Conservation (phyloP, 2,888 invertebrate species). For the Chalcosyrphus nemorum region DNA sequence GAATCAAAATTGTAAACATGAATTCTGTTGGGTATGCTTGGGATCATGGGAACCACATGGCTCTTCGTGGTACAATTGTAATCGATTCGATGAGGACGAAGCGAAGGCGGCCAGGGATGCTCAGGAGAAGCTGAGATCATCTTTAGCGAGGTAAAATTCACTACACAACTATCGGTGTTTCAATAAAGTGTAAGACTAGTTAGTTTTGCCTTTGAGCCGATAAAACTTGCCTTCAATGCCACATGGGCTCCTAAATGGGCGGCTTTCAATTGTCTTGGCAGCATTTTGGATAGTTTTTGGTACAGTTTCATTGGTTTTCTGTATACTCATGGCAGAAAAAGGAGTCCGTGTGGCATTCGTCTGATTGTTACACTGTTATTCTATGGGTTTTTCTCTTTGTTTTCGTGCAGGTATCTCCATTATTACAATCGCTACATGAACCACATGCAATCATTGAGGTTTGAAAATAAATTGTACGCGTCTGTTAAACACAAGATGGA, state of each 20-base stretch:
- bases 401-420: slow-evolving; percentile 98
- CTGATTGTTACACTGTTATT: too few species aligned
- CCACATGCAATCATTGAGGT: slow-evolving; percentile 98
- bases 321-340: too few species aligned
- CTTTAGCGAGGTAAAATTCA: slow-evolving; percentile 97
- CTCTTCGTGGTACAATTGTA: slow-evolving; percentile 99
- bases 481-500: slow-evolving; percentile 99
- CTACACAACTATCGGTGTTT: too few species aligned
- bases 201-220: too few species aligned
- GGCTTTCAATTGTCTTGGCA: too few species aligned
- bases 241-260: too few species aligned
- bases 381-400: neutral
- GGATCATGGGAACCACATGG: slow-evolving; percentile 99
- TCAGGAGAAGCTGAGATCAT: slow-evolving; percentile 96
- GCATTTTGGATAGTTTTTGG: too few species aligned
- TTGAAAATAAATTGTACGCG: slow-evolving; percentile 98
- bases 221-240: too few species aligned
- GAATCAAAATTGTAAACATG: slow-evolving; percentile 98
- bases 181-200: too few species aligned
- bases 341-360: too few species aligned
- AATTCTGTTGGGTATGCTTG: slow-evolving; percentile 99
- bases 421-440: slow-evolving; percentile 99
- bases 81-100: slow-evolving; percentile 98
- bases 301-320: too few species aligned
- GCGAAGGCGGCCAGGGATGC: slow-evolving; percentile 98